Base-by-base conservation (phyloP, 2,888 invertebrate genomes). In the Flabesymbios commensalis region DNA sequence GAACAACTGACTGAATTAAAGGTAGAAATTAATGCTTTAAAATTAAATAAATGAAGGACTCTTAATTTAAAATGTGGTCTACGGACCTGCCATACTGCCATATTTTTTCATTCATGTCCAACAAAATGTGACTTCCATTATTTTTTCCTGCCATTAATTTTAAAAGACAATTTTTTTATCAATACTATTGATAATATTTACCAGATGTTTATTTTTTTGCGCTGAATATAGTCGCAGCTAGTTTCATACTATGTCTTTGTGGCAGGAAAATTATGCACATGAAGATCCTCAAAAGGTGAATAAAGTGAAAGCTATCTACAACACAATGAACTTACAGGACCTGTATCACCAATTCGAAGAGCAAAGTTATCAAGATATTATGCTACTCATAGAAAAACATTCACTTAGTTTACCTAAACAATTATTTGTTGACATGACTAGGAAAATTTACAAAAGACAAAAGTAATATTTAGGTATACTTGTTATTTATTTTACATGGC, bases 371-470 rank as follows among this genome's bases (percentile, higher is more conserved):
- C 48, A 62, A 26, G 74, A 76, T 26, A 64, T 83, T 2, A 57
- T 66, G 31, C 42, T 61, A 5, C 69, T 78, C 14, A 80, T 82
- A 33, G 74, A 78, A 28, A 67, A 68, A 57, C 65, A 61, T 29
- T 66, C 68, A 52, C 70, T 71, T 22, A 22, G 10, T 5, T n/a
- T 57, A 29, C 42, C 56, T 24, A 28, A 59, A 65, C 45, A 78
- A 32, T 72, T 82, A 65, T 82, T 82, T 66, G 63, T 65, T 22
- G 64, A 70, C 7, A 80, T 77, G 71, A 78, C 77, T 2, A 59
- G 74, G 31, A 81, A 79, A 67, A 82, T 82, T 5, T 82, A 81
- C 71, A 82, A 81, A 60, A 64, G 82, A 53, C 60, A 77, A 26
- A 82, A 78, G 67, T 82, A 47, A 31, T 29, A n/a, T n/a, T n/a